Base-by-base conservation (phyloP, 1,140 invertebrate species). In the Geopemphigus sp. region DNA sequence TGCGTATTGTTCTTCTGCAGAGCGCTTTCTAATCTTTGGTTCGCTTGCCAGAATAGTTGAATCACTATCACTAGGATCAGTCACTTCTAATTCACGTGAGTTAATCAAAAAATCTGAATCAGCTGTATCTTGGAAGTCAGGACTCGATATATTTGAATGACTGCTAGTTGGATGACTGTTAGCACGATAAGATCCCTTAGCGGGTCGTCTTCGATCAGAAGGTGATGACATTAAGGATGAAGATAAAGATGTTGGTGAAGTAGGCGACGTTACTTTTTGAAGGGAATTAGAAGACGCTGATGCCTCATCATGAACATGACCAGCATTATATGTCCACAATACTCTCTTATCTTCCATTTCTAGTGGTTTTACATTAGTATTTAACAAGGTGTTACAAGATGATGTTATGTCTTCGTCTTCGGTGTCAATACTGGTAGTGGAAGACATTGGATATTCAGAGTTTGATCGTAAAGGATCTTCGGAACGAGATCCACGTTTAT, bases 381-480 rank as follows among this genome's bases (percentile, higher is more conserved):
- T 93, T 81, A 96, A 86, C 72, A 97, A 88, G 47, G 94, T 95
- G 85, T 96, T 96, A 74, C 96, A 87, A 66, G 94, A 96, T 82
- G 94, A 95, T 83, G 95, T 95, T 81, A 96, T 91, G 86, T 96
- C 94, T 85, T 97, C 95, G 85, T 97, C 95, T 86, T 96, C 95
- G 82, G 95, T 92, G 82, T 96, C 95, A 83, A 95, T 94, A 82
- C 94, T 93, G 80, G 94, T 93, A 54, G 93, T 91, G 83, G 92
- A 92, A 32, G 89, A 90, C 56, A 89, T 87, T 91, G 92, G 86
- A 91, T 90, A 83, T 90, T 82, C 81, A 53, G 83, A 83, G 47
- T 83, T 83, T 17, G 82, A 83, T 86, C 95, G 93, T 80, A 95
- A 86, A 83, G 95, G 93, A 85, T 95, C 94, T 86, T 95, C 93